Conservation (phyloP, 2,113 vertebrate species). For the Tyto alba region DNA sequence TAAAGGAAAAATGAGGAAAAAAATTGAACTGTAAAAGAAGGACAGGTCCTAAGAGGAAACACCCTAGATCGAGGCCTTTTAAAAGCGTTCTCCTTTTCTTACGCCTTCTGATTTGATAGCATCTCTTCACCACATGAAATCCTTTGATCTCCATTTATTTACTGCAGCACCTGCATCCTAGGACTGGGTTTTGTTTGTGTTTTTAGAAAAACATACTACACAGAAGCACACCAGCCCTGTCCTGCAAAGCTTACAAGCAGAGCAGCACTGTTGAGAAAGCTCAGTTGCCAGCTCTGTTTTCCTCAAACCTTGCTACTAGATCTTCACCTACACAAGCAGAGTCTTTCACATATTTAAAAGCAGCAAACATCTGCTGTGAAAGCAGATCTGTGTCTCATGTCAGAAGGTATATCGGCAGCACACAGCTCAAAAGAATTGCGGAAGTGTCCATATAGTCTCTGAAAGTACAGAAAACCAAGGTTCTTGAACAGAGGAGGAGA, state of each 20-base stretch:
- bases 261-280: background rate
- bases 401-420: background rate
- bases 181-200: background rate
- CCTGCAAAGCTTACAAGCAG: background rate
- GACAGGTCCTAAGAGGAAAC: background rate
- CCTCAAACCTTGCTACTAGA: background rate
- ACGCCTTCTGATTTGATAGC: background rate
- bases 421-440: background rate
- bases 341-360: background rate
- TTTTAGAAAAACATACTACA: background rate
- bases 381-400: background rate
- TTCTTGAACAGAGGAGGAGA: background rate
- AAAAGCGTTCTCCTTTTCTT: background rate
- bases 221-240: background rate
- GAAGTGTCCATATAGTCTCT: background rate
- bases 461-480: background rate
- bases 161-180: background rate
- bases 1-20: background rate
- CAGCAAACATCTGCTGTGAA: background rate
- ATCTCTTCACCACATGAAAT: background rate
- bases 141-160: background rate
- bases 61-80: background rate
- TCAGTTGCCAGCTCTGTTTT: background rate
- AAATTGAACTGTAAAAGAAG: background rate
- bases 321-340: background rate